Percentiles rank a stretch among this genome's conserved stretches.
Conservation (phyloP, 2,888 invertebrate species). For the Agriopis leucophaearia region DNA sequence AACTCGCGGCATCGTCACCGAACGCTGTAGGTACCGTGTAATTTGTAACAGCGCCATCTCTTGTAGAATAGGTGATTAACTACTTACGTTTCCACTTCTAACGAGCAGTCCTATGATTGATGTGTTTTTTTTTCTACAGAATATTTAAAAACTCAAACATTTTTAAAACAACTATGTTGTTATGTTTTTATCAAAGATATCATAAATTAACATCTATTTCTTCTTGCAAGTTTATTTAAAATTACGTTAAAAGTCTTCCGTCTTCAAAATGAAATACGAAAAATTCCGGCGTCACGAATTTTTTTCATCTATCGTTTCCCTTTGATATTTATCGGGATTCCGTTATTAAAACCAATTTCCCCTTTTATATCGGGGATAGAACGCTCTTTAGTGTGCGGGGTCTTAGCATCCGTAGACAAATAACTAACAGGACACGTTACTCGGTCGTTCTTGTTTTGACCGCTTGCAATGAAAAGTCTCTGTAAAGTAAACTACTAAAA, state of each 20-base stretch:
- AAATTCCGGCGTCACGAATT: slow-evolving; percentile 14
- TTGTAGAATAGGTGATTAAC: no score
- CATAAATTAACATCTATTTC: neutral
- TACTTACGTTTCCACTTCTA: no score
- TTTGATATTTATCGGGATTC: slow-evolving; percentile 32
- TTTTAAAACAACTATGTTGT: no score
- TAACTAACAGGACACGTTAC: neutral
- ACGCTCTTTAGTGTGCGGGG: slow-evolving; percentile 23
- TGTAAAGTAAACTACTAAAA: neutral
- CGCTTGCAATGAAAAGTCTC: neutral
- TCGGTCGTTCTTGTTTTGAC: neutral
- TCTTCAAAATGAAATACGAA: slow-evolving; percentile 7
- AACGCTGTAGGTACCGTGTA: no score
- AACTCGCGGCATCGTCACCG: no score
- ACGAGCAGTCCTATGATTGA: no score
- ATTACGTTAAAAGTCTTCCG: slow-evolving; percentile 2
- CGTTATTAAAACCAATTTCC: slow-evolving; percentile 33
- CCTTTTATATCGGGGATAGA: slow-evolving; percentile 30
- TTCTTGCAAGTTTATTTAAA: slow-evolving; percentile 1
- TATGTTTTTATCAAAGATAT: no score
- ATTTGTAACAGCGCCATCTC: no score
- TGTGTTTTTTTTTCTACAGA: no score
- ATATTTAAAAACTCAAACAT: no score
- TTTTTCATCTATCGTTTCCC: slow-evolving; percentile 17
- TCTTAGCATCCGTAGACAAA: slow-evolving; percentile 3